These are phyloP conservation scores for Ptychoptera contaminata DNA, from an alignment of 2,888 invertebrate species.

Conservation along the genomic window DNA sequence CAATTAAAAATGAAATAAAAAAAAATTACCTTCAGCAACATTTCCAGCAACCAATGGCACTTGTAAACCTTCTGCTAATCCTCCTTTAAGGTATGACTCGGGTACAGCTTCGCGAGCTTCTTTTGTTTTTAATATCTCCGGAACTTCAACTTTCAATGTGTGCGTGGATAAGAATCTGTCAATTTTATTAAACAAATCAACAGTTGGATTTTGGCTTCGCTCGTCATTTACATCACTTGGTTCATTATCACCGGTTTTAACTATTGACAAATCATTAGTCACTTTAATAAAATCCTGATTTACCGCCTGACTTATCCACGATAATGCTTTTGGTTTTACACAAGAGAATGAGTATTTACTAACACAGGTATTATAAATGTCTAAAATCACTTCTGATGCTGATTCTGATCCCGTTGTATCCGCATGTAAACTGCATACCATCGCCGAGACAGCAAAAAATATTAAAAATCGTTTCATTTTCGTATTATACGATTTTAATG, in stretches of 20 bases:
- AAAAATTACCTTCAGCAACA: constrained; percentile 20
- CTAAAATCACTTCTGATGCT: constrained; percentile 45
- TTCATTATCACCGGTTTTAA: constrained; percentile 39
- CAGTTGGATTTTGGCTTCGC: constrained; percentile 33
- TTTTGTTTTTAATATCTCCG: constrained; percentile 37
- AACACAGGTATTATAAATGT: constrained; percentile 51
- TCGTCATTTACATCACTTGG: constrained; percentile 19
- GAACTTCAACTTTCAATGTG: constrained; percentile 57
- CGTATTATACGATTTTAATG: not conserved
- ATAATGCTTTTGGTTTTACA: constrained; percentile 60
- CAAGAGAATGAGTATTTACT: constrained; percentile 55
- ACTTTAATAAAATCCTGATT: constrained; percentile 54
- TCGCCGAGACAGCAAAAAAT: constrained; percentile 3
- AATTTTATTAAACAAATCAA: constrained; percentile 52
- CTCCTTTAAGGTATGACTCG: constrained; percentile 21
- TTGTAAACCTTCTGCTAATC: constrained; percentile 47
- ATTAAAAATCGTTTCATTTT: constrained; percentile 8
- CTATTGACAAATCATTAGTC: constrained; percentile 58
- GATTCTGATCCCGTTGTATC: constrained; percentile 21
- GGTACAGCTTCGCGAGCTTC: constrained; percentile 27
- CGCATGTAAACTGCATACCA: constrained; percentile 6
- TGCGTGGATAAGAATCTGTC: constrained; percentile 62
- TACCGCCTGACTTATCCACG: constrained; percentile 52
- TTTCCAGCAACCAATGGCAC: constrained; percentile 49
- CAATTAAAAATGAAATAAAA: not conserved